These are phyloP conservation scores for Axinella damicornis DNA, from an alignment of 37 sponge, comb jelly and placozoan genomes.

Conservation along the genomic window DNA sequence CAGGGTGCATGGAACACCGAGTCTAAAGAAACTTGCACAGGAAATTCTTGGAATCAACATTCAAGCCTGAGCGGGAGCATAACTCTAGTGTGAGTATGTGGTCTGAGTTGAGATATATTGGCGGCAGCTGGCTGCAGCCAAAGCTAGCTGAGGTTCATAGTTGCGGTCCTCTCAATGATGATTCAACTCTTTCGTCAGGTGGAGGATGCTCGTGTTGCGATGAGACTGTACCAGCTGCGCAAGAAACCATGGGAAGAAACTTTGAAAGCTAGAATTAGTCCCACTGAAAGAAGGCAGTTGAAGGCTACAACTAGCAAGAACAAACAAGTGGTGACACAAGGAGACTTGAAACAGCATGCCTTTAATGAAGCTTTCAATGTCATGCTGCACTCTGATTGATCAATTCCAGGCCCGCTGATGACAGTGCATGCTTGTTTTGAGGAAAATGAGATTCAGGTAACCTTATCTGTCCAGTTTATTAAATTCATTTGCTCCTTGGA, in stretches of 20 bases:
- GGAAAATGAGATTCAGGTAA: too few species aligned
- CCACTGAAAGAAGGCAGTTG: not conserved
- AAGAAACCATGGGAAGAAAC: slow-evolving; percentile 80
- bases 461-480: too few species aligned
- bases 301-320: too few species aligned
- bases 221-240: slow-evolving; percentile 80
- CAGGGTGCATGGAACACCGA: slow-evolving; percentile 79
- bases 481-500: too few species aligned
- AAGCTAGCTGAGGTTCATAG: too few species aligned
- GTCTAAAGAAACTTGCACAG: slow-evolving; percentile 68
- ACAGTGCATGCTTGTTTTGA: too few species aligned
- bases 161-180: not conserved
- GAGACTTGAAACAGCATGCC: too few species aligned
- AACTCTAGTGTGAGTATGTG: slow-evolving; percentile 41
- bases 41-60: slow-evolving; percentile 63
- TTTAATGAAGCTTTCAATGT: slow-evolving; percentile 35
- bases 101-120: not conserved
- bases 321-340: too few species aligned
- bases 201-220: slow-evolving; percentile 83
- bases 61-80: slow-evolving; percentile 75
- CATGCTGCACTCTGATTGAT: slow-evolving; percentile 17
- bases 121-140: too few species aligned
- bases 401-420: too few species aligned
- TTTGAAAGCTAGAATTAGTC: slow-evolving; percentile 9
- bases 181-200: slow-evolving; percentile 48